Evolutionary conservation across 2,888 invertebrate species (phyloP).

Genomic region (Drosophila peninsularis): DNA sequence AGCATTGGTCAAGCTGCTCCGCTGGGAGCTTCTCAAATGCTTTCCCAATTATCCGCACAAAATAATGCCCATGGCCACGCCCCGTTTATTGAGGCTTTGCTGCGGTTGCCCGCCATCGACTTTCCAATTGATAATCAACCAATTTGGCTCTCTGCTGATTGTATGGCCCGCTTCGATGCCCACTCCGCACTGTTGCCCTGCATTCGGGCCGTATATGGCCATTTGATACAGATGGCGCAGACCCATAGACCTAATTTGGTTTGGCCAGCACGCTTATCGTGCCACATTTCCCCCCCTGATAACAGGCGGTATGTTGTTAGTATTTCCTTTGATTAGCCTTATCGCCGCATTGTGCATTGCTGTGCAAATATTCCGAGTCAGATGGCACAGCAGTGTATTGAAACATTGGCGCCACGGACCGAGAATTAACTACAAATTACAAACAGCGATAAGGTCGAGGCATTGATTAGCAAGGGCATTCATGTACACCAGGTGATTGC

Average conservation of each 20-base stretch:
- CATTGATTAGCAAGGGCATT: constrained; percentile 32
- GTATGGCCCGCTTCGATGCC: constrained; percentile 5
- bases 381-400: constrained; percentile 11
- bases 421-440: constrained; percentile 49
- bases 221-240: constrained; percentile 25
- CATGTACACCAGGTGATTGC: constrained; percentile 7
- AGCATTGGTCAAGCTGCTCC: constrained; percentile 22
- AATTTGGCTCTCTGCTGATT: constrained; percentile 16
- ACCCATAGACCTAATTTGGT: constrained; percentile 57
- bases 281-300: constrained; percentile 34
- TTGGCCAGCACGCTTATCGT: constrained; percentile 63
- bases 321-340: constrained; percentile 20
- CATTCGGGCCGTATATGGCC: constrained; percentile 38
- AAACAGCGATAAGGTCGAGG: constrained; percentile 34
- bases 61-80: constrained; percentile 59
- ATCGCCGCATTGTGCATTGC: constrained; percentile 39
- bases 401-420: constrained; percentile 38
- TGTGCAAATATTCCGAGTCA: constrained; percentile 40
- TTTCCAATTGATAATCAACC: constrained; percentile 75
- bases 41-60: constrained; percentile 60
- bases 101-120: constrained; percentile 55
- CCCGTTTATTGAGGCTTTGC: constrained; percentile 59
- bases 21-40: constrained; percentile 37
- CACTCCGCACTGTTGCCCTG: constrained; percentile 32
- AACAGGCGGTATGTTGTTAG: constrained; percentile 20